Evolutionary conservation across 2,797 vertebrate genomes (phyloP).

Genomic region (Macropus fuliginosus): DNA sequence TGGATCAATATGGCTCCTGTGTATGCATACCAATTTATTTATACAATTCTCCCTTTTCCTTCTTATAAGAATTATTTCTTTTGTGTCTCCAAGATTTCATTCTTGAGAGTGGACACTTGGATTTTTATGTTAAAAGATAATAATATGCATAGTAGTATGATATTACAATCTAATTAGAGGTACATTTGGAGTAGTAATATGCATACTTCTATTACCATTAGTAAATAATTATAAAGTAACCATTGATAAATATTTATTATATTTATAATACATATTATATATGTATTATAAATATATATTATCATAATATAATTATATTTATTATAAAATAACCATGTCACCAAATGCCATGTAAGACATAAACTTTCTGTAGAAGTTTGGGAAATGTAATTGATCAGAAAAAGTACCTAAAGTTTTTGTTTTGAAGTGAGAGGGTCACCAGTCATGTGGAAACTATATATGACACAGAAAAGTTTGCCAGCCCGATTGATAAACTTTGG

Average conservation of each 20-base stretch:
- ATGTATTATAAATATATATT: too few relatives aligned
- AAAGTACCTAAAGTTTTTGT: neutral
- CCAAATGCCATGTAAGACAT: neutral
- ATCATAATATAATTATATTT: too few relatives aligned
- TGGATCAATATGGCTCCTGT: neutral
- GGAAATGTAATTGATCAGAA: neutral
- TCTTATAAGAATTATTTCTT: neutral
- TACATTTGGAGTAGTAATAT: neutral
- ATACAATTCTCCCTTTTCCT: neutral
- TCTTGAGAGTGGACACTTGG: neutral
- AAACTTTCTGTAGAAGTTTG: neutral
- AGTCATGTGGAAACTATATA: neutral
- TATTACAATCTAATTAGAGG: neutral
- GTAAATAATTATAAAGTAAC: neutral
- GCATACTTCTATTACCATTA: neutral
- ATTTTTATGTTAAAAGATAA: neutral
- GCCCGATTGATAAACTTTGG: neutral
- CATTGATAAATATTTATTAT: too few relatives aligned
- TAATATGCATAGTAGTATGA: neutral
- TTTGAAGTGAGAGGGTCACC: neutral
- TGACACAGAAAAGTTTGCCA: neutral
- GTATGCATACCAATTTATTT: neutral
- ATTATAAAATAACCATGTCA: too few relatives aligned
- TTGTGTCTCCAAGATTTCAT: neutral
- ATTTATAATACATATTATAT: too few relatives aligned